Evolutionary conservation across 2,113 vertebrate species (phyloP).

Genomic region (Nothocercus julius): DNA sequence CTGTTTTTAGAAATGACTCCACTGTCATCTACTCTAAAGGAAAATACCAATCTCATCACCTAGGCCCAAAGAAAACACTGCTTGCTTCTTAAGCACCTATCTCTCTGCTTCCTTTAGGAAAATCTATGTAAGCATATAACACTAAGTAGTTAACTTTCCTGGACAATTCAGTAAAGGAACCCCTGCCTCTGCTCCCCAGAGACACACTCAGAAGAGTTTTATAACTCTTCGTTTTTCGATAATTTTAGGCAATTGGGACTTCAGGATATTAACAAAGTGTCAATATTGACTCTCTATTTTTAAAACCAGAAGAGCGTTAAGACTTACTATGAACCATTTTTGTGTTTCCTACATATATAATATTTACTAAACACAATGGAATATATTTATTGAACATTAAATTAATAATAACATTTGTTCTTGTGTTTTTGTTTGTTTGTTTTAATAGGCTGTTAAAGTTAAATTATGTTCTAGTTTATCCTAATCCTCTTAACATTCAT

Average conservation of each 20-base stretch:
- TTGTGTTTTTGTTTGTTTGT: not conserved
- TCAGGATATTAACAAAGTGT: not conserved
- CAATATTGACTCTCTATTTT: not conserved
- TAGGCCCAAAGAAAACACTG: not conserved
- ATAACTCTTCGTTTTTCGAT: not conserved
- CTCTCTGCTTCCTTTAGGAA: not conserved
- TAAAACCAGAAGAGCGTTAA: slow-evolving; percentile 8
- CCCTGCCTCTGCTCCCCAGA: too few relatives aligned
- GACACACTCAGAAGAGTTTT: not conserved
- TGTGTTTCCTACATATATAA: not conserved
- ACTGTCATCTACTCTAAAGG: not conserved
- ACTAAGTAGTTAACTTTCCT: not conserved
- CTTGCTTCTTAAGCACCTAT: not conserved
- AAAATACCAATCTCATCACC: not conserved
- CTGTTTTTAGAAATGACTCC: not conserved
- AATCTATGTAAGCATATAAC: not conserved
- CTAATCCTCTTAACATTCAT: not conserved
- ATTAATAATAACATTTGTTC: not conserved
- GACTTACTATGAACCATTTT: not conserved
- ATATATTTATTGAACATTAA: not conserved
- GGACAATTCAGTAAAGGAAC: not conserved
- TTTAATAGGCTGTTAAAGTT: not conserved
- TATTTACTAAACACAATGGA: not conserved
- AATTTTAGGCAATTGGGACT: not conserved
- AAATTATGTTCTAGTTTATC: not conserved